Conservation (phyloP, 2,888 invertebrate species). For the Falcaria lacertinaria region DNA sequence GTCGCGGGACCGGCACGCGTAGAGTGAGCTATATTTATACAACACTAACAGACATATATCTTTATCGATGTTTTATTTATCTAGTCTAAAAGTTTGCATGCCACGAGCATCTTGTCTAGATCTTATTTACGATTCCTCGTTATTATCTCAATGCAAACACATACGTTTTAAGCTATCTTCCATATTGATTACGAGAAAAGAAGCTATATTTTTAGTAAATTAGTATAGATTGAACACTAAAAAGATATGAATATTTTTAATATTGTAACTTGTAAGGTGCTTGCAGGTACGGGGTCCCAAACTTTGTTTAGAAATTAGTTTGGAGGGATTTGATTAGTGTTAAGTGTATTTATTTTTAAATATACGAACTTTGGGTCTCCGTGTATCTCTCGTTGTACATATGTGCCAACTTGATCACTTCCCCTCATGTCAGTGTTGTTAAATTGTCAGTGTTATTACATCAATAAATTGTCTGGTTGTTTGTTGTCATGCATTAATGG, state of each 20-base stretch:
- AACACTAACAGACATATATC: conserved; percentile 46
- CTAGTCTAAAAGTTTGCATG: conserved; percentile 70
- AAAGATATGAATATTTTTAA: conserved; percentile 38
- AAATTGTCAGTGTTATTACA: no score
- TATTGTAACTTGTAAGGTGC: conserved; percentile 58
- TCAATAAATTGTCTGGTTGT: not conserved
- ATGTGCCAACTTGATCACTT: conserved; percentile 61
- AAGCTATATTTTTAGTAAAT: conserved; percentile 64
- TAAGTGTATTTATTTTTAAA: conserved; percentile 60
- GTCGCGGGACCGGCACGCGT: conserved; percentile 39
- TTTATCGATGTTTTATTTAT: conserved; percentile 64
- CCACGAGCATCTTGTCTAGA: conserved; percentile 37
- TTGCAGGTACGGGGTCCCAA: conserved; percentile 54
- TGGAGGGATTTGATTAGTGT: conserved; percentile 65
- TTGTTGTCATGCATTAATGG: not conserved
- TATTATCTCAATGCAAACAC: conserved; percentile 45
- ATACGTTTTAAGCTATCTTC: conserved; percentile 58
- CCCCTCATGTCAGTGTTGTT: not conserved
- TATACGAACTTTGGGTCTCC: conserved; percentile 45
- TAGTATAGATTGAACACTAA: conserved; percentile 45
- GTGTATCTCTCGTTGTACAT: conserved; percentile 48
- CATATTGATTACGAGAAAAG: conserved; percentile 55
- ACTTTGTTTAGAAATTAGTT: conserved; percentile 49
- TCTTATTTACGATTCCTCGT: conserved; percentile 32
- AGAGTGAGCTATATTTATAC: conserved; percentile 56